Conservation (phyloP, 2,113 vertebrate species). For the human region DNA sequence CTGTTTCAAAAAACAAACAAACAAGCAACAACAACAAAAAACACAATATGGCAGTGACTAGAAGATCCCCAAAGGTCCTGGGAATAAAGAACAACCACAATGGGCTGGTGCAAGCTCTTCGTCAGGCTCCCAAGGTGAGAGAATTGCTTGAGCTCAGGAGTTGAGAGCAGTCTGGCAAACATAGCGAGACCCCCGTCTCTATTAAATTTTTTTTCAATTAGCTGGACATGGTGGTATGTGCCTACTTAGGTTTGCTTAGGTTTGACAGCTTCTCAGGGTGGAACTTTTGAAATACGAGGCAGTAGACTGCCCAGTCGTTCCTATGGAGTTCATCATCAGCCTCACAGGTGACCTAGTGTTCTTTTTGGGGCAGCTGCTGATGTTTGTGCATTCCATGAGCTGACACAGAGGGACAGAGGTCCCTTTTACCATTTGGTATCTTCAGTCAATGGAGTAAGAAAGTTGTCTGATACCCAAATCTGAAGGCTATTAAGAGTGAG, state of each 20-base stretch:
- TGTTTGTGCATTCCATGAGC: constrained; percentile 91
- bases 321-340: constrained; percentile 96
- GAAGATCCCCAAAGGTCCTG: constrained; percentile 93
- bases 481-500: constrained; percentile 93
- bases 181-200: neutral
- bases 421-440: constrained; percentile 92
- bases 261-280: constrained; percentile 94
- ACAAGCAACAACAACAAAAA: constrained; percentile 81
- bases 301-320: constrained; percentile 94
- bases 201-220: constrained; percentile 78
- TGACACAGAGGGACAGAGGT: constrained; percentile 90
- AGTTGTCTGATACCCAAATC: constrained; percentile 91
- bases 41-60: constrained; percentile 93
- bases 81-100: constrained; percentile 89
- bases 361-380: constrained; percentile 92
- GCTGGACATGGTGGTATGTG: no score
- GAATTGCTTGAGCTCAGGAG: no score
- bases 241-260: constrained; percentile 86
- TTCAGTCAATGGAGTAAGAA: constrained; percentile 84
- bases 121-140: no score
- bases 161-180: no score
- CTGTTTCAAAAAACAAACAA: constrained; percentile 53
- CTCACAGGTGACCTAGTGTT: constrained; percentile 95
- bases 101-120: constrained; percentile 93
- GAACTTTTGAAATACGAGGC: constrained; percentile 95